A percentile compares a stretch with the other conserved stretches of the same genome.
phyloP scores from a whole-genome alignment of 1,140 invertebrate genomes.

The Zaprionus taronus region DNA sequence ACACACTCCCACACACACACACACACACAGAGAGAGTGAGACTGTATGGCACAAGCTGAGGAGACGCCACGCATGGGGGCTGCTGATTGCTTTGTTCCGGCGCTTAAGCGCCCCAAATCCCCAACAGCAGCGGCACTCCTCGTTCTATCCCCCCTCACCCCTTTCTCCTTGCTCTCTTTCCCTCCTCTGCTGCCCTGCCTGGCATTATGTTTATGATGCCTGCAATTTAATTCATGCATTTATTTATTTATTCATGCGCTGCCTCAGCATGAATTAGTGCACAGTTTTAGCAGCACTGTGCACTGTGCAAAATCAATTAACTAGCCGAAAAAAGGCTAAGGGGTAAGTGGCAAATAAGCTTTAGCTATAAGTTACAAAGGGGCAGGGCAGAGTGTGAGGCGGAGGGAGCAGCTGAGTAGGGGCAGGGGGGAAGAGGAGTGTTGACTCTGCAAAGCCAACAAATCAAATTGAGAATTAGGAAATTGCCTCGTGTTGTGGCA shows the following conservation, averaged over 20 bases:
- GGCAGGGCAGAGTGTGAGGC: neutral
- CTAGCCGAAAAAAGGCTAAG: slow-evolving; percentile 10
- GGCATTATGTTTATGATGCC: slow-evolving; percentile 46
- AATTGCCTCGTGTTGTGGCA: slow-evolving; percentile 3
- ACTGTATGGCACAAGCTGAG: neutral
- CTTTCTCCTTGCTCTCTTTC: neutral
- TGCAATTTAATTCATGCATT: slow-evolving; percentile 47
- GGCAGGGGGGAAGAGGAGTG: neutral
- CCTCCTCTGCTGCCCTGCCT: neutral
- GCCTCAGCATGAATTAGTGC: slow-evolving; percentile 34
- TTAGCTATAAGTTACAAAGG: slow-evolving; percentile 33
- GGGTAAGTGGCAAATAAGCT: neutral
- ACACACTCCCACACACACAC: neutral
- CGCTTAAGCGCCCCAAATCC: slow-evolving; percentile 64
- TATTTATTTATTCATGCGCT: slow-evolving; percentile 43
- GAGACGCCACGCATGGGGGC: slow-evolving; percentile 60
- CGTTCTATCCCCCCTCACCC: too few relatives aligned
- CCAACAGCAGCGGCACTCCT: slow-evolving; percentile 23
- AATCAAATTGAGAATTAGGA: slow-evolving; percentile 47
- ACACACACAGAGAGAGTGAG: neutral
- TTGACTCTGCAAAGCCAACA: neutral
- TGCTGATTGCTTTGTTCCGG: slow-evolving; percentile 78
- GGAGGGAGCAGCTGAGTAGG: neutral
- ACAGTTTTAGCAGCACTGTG: slow-evolving; percentile 41
- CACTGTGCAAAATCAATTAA: slow-evolving; percentile 48